Percentiles rank a stretch among this genome's conserved stretches.
Evolutionary conservation across 2,797 vertebrate genomes (phyloP).

Genomic region (Botia kubotai): DNA sequence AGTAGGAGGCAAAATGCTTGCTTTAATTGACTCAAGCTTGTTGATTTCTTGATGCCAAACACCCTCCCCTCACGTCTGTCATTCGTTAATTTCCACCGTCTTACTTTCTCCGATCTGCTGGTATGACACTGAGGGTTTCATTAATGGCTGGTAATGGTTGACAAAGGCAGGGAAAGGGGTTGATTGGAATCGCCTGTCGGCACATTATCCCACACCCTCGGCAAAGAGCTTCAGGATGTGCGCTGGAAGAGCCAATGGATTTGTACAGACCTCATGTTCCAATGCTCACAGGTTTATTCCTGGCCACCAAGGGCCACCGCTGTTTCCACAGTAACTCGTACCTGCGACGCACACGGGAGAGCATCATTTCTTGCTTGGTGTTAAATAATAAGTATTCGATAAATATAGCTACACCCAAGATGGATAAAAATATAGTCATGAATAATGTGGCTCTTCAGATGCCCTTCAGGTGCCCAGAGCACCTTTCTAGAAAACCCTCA

Average conservation of each 20-base stretch:
- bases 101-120: background rate
- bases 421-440: background rate
- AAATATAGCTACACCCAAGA: constrained; percentile 41
- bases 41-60: constrained; percentile 33
- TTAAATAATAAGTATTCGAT: constrained; percentile 50
- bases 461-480: background rate
- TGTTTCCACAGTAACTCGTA: constrained; percentile 52
- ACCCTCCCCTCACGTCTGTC: constrained; percentile 47
- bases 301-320: background rate
- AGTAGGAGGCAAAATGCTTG: constrained; percentile 46
- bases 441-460: background rate
- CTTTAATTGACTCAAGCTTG: constrained; percentile 49
- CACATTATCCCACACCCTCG: background rate
- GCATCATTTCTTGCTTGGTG: constrained; percentile 8
- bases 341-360: constrained; percentile 5
- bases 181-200: constrained; percentile 4
- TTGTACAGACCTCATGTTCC: constrained; percentile 2
- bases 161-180: background rate
- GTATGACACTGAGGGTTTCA: background rate
- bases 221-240: background rate
- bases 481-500: constrained; percentile 31
- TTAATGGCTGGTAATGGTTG: constrained; percentile 47
- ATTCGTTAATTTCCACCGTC: constrained; percentile 25
- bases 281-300: constrained; percentile 11
- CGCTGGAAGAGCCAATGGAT: background rate